phyloP scores from a whole-genome alignment of 2,113 vertebrate species.

The Coracopsis vasa region DNA sequence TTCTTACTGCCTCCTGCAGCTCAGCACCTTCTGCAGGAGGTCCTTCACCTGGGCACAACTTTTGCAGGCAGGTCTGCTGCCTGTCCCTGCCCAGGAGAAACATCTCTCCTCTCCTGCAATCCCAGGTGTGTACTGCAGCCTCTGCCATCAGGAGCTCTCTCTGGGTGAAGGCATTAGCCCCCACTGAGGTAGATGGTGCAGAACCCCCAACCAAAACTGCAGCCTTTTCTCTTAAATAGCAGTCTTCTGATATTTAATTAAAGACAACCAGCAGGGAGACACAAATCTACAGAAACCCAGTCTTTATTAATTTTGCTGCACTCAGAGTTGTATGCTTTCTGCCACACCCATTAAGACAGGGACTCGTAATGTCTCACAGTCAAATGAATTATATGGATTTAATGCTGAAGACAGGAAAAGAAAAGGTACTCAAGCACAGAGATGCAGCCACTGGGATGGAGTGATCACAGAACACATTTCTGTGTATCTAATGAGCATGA shows the following conservation, averaged over 20 bases:
- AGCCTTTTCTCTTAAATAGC: background rate
- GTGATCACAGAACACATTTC: background rate
- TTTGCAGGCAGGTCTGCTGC: background rate
- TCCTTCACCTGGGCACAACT: background rate
- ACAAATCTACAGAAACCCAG: background rate
- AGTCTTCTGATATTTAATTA: background rate
- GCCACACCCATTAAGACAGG: background rate
- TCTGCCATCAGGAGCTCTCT: background rate
- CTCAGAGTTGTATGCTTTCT: background rate
- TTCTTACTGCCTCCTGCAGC: background rate
- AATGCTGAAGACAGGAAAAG: background rate
- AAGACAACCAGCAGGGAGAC: background rate
- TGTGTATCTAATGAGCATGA: background rate
- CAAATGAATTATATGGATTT: background rate
- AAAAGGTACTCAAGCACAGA: background rate
- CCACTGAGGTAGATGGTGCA: fast-evolving
- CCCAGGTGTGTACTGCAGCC: fast-evolving
- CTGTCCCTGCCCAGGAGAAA: background rate
- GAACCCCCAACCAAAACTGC: background rate
- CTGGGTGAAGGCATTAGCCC: background rate
- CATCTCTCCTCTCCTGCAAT: background rate
- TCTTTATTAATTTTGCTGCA: background rate
- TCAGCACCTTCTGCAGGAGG: background rate
- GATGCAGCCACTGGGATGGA: background rate
- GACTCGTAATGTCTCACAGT: background rate